Base-by-base conservation (phyloP, 2,113 vertebrate species). In the Boulengeromyrus knoepffleri region DNA sequence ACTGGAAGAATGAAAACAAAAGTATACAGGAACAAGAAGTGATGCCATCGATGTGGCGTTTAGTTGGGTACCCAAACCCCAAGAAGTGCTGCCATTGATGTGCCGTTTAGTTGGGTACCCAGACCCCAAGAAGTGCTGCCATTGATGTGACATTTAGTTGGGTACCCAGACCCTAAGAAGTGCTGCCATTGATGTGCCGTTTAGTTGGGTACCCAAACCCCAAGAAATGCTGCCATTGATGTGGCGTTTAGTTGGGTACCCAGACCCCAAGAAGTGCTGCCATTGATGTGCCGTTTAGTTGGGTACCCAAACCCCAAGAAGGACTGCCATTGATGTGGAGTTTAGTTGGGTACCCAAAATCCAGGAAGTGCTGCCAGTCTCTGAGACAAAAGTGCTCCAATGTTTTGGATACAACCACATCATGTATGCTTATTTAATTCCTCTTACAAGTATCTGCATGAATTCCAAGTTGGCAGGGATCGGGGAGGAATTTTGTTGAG, bases 11-110 rank as follows among this genome's bases (percentile, higher is more conserved):
- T 89, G 27, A 52, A 53, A 84, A 53, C 39, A 53, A 84, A 53
- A 83, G 87, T 62, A 87, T 27, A 39, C 3, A 91, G 91, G 90
- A 46, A 8, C 27, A 83, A 50, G 46, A 86, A 86, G 47, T n/a
- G 24, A 9, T 80, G 24, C 70, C 27, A 74, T 50, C 19, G 52
- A 53, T 53, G 15, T 17, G 3, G 50, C 3, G 17, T 53, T 53
- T 19, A 53, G 15, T 53, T 53, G 50, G 15, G 50, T 53, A 53
- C 50, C 50, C 50, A 52, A 1, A 19, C 50, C 50, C 13, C 13
- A 27, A 7, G 21, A 46, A 85, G 15, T 3, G 19, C 4, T n/a
- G 46, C 13, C 27, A 27, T 77, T 49, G 74, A 89, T 50, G 66
- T 21, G 47, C 47, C 7, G 5, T 53, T 19, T 6, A 53, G 42